Base-by-base conservation (phyloP, 2,888 invertebrate species). In the Lepidocyrtoides sp. region DNA sequence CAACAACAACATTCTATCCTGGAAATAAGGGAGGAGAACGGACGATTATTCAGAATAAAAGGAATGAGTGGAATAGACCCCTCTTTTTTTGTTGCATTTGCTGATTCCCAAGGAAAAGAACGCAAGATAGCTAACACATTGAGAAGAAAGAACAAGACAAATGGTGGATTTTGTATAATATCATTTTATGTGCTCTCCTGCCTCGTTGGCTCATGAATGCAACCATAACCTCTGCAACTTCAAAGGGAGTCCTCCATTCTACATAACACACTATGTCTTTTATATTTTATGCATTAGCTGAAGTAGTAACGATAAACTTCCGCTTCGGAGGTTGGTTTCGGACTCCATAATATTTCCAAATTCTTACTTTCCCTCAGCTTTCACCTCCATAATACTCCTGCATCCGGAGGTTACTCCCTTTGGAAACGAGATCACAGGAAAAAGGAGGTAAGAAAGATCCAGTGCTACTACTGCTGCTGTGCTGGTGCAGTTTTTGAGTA, bases 141-240 rank as follows among this genome's bases (percentile, higher is more conserved):
- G 26, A 57, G 51, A 57, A 57, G 20, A 29, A 32, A 32, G 44
- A n/a, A n/a, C n/a, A 79, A 79, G 79, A 79, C 79, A 79, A 57
- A 79, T 79, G 32, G 44, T 54, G 57, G 57, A 32, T 54, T 79
- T 79, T 20, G 54, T 79, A 36, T 57, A 79, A 79, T 57, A 54
- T 79, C 26, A 32, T 79, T 77, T 79, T 79, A 54, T 79, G 51
- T 32, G 51, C 54, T 79, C 79, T 54, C 54, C 79, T 79, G 29
- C 29, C 79, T 79, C 41, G 29, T 72, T 72, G 44, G 72, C 72
- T 72, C 10, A 41, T 69, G 69, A 36, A 69, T 69, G 32, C 23
- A 36, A 36, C 2, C 36, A 36, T 69, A 69, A 69, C 69, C 69
- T 69, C 36, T 69, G 69, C 14, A 69, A 36, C 60, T 26, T 60